These are phyloP conservation scores for Montipora foliosa DNA, from an alignment of 64 coral and sea anemone genomes.

Conservation along the genomic window DNA sequence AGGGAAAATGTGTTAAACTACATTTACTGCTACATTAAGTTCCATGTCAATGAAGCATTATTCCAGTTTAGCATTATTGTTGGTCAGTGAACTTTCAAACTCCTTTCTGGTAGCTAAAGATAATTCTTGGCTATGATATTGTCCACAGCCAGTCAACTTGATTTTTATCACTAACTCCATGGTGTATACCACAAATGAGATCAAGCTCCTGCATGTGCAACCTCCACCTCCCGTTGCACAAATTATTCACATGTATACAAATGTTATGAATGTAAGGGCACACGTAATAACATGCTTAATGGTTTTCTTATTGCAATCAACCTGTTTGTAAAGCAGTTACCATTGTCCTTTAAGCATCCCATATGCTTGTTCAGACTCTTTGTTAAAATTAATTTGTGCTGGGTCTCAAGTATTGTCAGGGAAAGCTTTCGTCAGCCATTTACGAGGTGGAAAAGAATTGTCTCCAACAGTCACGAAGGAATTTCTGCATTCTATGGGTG, in stretches of 20 bases:
- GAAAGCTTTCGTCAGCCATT: conserved; percentile 63
- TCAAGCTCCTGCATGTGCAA: conserved; percentile 28
- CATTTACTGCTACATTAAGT: neutral
- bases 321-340: conserved; percentile 73
- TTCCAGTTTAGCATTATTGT: neutral
- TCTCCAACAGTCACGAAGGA: conserved; percentile 57
- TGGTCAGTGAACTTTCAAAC: neutral
- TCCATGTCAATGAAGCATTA: neutral
- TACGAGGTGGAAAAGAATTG: conserved; percentile 49
- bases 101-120: neutral
- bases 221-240: conserved; percentile 26
- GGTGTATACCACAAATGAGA: conserved; percentile 5
- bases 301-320: conserved; percentile 55
- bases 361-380: conserved; percentile 38
- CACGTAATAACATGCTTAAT: conserved; percentile 51
- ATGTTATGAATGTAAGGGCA: conserved; percentile 66
- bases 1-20: too few species aligned
- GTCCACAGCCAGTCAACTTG: neutral
- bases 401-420: conserved; percentile 30
- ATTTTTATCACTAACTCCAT: neutral
- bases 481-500: neutral
- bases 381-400: conserved; percentile 63
- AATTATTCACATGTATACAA: conserved; percentile 55
- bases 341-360: conserved; percentile 70
- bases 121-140: neutral